A percentile compares a stretch with the other conserved stretches of the same genome.
Conservation (phyloP, 1,140 invertebrate species). For the Littorina saxatilis region DNA sequence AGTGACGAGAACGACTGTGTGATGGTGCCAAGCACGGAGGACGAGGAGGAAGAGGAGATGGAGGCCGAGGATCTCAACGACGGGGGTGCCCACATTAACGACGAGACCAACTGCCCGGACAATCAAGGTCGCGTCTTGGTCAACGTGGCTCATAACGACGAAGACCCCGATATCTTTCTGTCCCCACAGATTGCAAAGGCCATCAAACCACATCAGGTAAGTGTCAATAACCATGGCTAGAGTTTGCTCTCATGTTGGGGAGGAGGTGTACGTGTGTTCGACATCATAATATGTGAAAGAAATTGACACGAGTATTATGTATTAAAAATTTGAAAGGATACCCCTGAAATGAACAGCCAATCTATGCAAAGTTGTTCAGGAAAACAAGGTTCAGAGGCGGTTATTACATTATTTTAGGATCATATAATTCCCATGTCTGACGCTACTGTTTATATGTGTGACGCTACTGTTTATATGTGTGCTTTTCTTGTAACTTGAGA, state of each 20-base stretch:
- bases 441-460: too few species aligned
- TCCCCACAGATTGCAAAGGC: slow-evolving; percentile 93
- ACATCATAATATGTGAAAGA: not conserved
- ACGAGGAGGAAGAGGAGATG: slow-evolving; percentile 65
- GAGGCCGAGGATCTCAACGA: slow-evolving; percentile 82
- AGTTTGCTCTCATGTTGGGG: not conserved
- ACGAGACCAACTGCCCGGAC: slow-evolving; percentile 92
- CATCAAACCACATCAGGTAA: slow-evolving; percentile 95
- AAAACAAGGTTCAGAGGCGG: too few species aligned
- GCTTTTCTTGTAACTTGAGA: too few species aligned
- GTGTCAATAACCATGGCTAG: too few species aligned
- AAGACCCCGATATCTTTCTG: slow-evolving; percentile 95
- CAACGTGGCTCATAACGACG: slow-evolving; percentile 95
- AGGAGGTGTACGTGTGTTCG: not conserved
- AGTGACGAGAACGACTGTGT: slow-evolving; percentile 75
- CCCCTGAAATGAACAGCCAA: too few species aligned
- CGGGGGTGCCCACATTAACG: slow-evolving; percentile 75
- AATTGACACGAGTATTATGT: too few species aligned
- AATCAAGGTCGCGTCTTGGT: slow-evolving; percentile 94
- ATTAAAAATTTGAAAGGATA: too few species aligned
- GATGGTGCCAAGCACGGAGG: slow-evolving; percentile 63
- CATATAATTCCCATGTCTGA: too few species aligned
- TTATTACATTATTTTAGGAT: too few species aligned
- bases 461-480: too few species aligned
- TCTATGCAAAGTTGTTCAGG: too few species aligned